Evolutionary conservation across 2,888 invertebrate species (phyloP).

Genomic region (Eremobia ochroleuca): DNA sequence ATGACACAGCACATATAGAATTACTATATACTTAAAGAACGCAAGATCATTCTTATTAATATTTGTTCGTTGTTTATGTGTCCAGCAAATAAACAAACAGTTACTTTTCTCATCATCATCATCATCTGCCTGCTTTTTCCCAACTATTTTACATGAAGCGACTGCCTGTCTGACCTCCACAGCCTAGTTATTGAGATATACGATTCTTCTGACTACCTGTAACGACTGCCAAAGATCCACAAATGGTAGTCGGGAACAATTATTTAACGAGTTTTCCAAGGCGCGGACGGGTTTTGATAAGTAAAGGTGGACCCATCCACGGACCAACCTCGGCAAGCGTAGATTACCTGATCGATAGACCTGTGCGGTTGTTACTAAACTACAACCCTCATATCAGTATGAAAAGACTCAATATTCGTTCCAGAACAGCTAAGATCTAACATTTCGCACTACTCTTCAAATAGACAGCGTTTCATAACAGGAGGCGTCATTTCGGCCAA

Average conservation of each 20-base stretch:
- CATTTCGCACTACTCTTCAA: slow-evolving; percentile 4
- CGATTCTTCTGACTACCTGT: too few species aligned
- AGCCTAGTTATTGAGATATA: too few species aligned
- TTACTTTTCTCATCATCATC: not conserved
- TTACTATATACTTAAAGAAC: not conserved
- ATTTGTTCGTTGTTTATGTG: not conserved
- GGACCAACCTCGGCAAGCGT: not conserved
- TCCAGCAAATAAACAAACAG: not conserved
- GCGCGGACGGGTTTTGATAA: not conserved
- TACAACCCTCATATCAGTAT: not conserved
- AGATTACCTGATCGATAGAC: not conserved
- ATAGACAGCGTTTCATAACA: slow-evolving; percentile 51
- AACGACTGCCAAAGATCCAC: not conserved
- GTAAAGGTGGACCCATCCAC: not conserved
- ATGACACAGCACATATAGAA: not conserved
- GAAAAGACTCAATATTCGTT: slow-evolving; percentile 6
- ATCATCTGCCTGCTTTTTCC: not conserved
- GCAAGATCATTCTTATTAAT: not conserved
- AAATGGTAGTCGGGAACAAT: not conserved
- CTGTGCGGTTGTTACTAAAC: not conserved
- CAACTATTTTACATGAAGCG: not conserved
- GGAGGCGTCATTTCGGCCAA: slow-evolving; percentile 41
- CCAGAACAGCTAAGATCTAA: slow-evolving; percentile 4
- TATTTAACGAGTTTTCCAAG: not conserved
- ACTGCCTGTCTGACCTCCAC: too few species aligned